A percentile compares a stretch with the other conserved stretches of the same genome.
phyloP scores from a whole-genome alignment of 2,888 invertebrate species.

The Priocnemis perturbator region DNA sequence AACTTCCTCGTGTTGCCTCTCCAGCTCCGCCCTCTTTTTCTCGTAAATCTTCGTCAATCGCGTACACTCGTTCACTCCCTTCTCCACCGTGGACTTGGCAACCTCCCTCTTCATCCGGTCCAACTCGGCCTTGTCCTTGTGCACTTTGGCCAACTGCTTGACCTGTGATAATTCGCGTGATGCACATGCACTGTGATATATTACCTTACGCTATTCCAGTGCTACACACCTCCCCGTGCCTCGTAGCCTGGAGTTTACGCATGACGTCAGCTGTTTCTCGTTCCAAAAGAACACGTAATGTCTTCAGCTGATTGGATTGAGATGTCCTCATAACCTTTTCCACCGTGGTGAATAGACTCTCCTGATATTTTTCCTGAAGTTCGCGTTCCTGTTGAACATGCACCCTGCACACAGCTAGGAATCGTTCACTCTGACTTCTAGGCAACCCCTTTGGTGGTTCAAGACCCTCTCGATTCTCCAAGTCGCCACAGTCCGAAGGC shows the following conservation, averaged over 20 bases:
- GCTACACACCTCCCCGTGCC: conserved; percentile 83
- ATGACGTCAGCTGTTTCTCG: conserved; percentile 85
- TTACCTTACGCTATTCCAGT: neutral
- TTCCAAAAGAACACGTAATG: conserved; percentile 83
- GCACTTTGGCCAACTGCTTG: conserved; percentile 89
- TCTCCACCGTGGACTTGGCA: conserved; percentile 86
- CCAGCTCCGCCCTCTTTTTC: conserved; percentile 84
- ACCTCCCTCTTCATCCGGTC: conserved; percentile 92
- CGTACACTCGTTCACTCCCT: conserved; percentile 92
- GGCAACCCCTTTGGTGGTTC: conserved; percentile 77
- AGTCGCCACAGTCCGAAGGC: conserved; percentile 76
- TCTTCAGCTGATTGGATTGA: conserved; percentile 88
- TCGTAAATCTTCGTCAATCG: conserved; percentile 87
- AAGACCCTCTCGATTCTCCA: conserved; percentile 72
- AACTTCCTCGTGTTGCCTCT: conserved; percentile 87
- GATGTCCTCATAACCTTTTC: conserved; percentile 89
- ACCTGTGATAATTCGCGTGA: conserved; percentile 75
- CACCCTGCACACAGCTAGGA: conserved; percentile 81
- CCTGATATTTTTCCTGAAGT: conserved; percentile 89
- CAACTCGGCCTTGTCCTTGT: conserved; percentile 93
- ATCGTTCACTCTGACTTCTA: conserved; percentile 81
- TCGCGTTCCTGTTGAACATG: conserved; percentile 85
- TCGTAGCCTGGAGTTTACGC: conserved; percentile 87
- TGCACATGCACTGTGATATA: conserved; percentile 7
- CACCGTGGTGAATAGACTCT: conserved; percentile 83